Base-by-base conservation (phyloP, 2,797 vertebrate species). In the Psittacula derbiana region DNA sequence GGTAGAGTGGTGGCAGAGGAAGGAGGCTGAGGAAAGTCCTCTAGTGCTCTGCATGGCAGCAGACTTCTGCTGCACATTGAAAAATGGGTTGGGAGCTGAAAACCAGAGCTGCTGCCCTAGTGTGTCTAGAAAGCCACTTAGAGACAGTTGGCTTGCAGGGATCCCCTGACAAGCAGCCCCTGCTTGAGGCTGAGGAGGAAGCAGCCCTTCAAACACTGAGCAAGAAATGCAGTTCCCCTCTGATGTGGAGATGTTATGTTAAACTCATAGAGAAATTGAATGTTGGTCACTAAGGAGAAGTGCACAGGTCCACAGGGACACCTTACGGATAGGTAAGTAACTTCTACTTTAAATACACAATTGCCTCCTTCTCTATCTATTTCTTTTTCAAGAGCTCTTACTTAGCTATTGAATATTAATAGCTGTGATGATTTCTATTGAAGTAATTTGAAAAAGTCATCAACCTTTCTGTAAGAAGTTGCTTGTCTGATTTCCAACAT, bases 341-440 rank as follows among this genome's bases (percentile, higher is more conserved):
- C 88, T 81, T 90, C 55, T 79, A 33, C 50, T 88, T 86, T 79
- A 73, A 86, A 90, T 75, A 84, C 6, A 27, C n/a, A 74, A 60
- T 60, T 82, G 33, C 44, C 15, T 36, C 44, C 78, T 80, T 10
- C 61, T 91, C 91, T 88, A 36, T 85, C 74, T 67, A 16, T 49
- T 73, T 92, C 41, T 88, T 93, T 85, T 85, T 83, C 31, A 85
- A 86, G n/a, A 75, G 60, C 58, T 93, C 62, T 94, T 60, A 82
- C 40, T 70, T 88, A 79, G 60, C 41, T 91, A 70, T 70, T 91
- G 80, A 92, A 86, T 96, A 93, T 92, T 93, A 95, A 94, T 89
- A 93, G 47, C 64, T 28, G 19, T 57, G 43, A 86, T 83, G 58
- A 95, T 66, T 88, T 95, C 66, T 83, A 79, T 28, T 90, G 69